Conservation (phyloP, 2,888 invertebrate species). For the Dryobota labecula region DNA sequence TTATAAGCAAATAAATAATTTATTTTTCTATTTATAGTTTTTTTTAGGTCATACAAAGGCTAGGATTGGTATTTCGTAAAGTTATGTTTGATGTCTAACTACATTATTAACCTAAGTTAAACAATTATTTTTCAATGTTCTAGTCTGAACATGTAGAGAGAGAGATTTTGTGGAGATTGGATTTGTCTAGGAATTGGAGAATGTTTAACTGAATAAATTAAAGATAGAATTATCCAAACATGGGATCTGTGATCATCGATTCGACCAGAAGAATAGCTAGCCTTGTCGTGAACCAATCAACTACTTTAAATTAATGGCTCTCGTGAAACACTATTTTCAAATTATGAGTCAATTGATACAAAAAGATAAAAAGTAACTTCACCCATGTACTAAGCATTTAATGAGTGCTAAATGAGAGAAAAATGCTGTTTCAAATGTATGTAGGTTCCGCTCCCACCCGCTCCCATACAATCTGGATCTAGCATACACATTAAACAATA, state of each 20-base stretch:
- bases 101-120: neutral
- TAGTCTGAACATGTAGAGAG: neutral
- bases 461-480: neutral
- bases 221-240: slow-evolving; percentile 7
- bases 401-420: slow-evolving; percentile 11
- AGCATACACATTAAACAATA: neutral
- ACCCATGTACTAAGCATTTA: neutral
- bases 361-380: neutral
- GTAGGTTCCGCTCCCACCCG: neutral
- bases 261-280: neutral
- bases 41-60: neutral
- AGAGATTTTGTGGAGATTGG: neutral
- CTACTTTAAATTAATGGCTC: neutral
- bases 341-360: neutral
- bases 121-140: neutral
- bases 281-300: neutral
- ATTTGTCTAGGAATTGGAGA: neutral
- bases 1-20: too few species aligned
- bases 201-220: slow-evolving; percentile 21
- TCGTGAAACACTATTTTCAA: neutral
- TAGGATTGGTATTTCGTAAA: neutral
- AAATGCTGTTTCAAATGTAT: neutral
- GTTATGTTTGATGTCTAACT: neutral
- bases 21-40: too few species aligned
- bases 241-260: neutral